phyloP scores from a whole-genome alignment of 2,113 vertebrate genomes.

The Passer domesticus region DNA sequence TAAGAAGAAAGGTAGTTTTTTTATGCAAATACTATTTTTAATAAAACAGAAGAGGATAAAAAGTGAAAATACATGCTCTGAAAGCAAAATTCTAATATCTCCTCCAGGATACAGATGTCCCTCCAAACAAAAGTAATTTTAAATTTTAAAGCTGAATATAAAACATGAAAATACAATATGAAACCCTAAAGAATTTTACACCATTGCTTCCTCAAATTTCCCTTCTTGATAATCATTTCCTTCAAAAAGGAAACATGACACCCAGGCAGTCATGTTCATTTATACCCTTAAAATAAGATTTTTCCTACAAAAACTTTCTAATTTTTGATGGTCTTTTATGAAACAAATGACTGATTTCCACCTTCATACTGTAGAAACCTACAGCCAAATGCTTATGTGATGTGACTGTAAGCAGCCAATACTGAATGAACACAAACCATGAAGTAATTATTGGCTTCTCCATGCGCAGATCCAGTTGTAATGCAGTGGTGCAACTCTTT shows the following conservation, averaged over 20 bases:
- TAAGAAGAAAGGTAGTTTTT: slow-evolving; percentile 38
- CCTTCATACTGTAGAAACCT: neutral
- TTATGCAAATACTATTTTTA: slow-evolving; percentile 60
- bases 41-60: slow-evolving; percentile 36
- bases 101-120: neutral
- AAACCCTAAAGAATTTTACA: neutral
- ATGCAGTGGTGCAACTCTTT: neutral
- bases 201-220: neutral
- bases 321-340: neutral
- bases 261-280: neutral
- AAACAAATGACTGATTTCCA: neutral
- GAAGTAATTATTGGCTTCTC: neutral
- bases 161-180: neutral
- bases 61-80: slow-evolving; percentile 11
- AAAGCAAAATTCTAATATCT: neutral
- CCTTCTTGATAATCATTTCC: neutral
- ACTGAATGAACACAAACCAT: neutral
- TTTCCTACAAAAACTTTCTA: neutral
- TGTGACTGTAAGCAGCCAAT: neutral
- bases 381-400: neutral
- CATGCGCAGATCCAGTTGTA: neutral
- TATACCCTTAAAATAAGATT: neutral
- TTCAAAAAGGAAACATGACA: neutral
- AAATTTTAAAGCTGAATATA: slow-evolving; percentile 11
- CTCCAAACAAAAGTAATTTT: neutral